Base-by-base conservation (phyloP, 2,888 invertebrate genomes). In the Cosmopolites sordidus region DNA sequence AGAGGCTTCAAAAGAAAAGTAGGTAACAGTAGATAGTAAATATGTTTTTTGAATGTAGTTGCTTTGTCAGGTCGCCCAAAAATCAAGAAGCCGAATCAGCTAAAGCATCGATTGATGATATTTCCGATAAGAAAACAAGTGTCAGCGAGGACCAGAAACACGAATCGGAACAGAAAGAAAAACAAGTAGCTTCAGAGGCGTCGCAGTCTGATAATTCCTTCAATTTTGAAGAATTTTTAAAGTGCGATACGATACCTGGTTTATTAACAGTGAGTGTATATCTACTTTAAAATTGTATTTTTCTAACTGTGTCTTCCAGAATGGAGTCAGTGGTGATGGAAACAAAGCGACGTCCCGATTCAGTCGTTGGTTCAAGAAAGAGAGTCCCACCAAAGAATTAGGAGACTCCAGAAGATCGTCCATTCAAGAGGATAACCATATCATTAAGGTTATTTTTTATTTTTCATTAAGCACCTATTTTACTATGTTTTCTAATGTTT, bases 211-310 rank as follows among this genome's bases (percentile, higher is more conserved):
- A 64, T n/a, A 61, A 66, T 27, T 56, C 9, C 79, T 89, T 91
- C 70, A 90, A 89, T 74, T 81, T 93, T 58, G 92, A 92, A 66
- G 90, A 89, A 61, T 88, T 92, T 69, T 81, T 93, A 60, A 89
- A 89, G 67, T 82, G 86, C 64, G 91, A 92, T 67, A 78, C 82
- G 54, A 82, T 92, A 65, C 85, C 87, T 40, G 86, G 85, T 45
- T 77, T 87, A 44, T 76, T 89, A 17, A 80, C 86, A 61, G 88
- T 88, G 71, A 76, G 78, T 70, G 2, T 9, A 5, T 22, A 3
- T 22, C 16, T 15, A 18, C n/a, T 27, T 1, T n/a, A 40, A n/a
- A 18, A 29, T 16, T 18, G 9, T 44, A 16, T 2, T 33, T 43
- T 58, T 9, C 3, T n/a, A n/a, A 33, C n/a, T 33, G n/a, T 33